Evolutionary conservation across 2,888 invertebrate species (phyloP), one percentile per base, ranked within the genome.

Genomic region (Thecophora atra): DNA sequence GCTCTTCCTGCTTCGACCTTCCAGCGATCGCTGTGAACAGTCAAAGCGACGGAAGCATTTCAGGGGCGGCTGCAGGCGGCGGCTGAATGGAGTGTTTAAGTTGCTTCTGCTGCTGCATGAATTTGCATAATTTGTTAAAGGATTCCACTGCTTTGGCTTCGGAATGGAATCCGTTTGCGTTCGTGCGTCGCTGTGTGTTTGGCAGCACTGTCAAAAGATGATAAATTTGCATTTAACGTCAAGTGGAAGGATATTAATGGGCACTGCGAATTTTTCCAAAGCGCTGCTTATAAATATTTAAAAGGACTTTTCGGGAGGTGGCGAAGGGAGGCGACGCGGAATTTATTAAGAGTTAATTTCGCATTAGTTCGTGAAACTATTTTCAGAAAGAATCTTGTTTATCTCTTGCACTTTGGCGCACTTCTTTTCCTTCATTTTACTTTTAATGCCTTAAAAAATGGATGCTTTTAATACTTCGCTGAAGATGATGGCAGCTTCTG

Each of bases 151-250:
- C 65, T 72, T 30, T 26, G 37, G n/a, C 8, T 26, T 5, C 63
- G 44, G 2, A 37, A 17, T 28, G 21, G 17, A 15, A 15, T 47
- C 4, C n/a, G 13, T 44, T 21, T 30, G 6, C 37, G 13, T 8
- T 30, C 6, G 28, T 19, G 15, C 30, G 47, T 26, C 17, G n/a
- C n/a, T 56, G 37, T 56, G 37, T 15, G 47, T 42, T 6, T 37
- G 37, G 60, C 21, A 68, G 62, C 67, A 73, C 73, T 63, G 52
- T 73, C 71, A 73, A 74, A 78, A 74, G 75, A 78, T 76, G 77
- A 78, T 77, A 76, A 77, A 80, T 81, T 79, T 79, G 79, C 79
- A 83, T 81, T 81, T 80, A 80, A 72, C 73, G 65, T 76, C 76
- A 76, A 76, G 75, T 77, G 76, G 52, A 73, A 51, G 62, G 63